Evolutionary conservation across 2,113 vertebrate genomes (phyloP).

Genomic region (Cheilinus undulatus): DNA sequence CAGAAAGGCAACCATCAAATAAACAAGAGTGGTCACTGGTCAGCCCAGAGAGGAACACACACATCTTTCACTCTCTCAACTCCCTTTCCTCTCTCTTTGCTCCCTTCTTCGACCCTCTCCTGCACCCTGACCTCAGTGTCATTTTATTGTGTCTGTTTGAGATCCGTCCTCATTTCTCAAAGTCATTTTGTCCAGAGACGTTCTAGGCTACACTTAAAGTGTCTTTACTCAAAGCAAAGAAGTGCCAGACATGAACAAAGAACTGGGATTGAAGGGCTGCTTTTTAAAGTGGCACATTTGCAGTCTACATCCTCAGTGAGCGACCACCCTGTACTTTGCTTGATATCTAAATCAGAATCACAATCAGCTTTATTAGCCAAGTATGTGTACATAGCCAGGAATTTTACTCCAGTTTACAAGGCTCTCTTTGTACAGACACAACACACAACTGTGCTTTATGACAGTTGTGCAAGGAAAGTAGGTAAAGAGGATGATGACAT

Average conservation of each 20-base stretch:
- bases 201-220: not conserved
- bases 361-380: too few relatives aligned
- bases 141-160: not conserved
- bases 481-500: too few relatives aligned
- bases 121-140: not conserved
- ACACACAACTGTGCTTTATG: too few relatives aligned
- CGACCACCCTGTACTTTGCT: conserved; percentile 30
- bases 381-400: too few relatives aligned
- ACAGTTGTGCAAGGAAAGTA: too few relatives aligned
- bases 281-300: conserved; percentile 1
- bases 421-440: too few relatives aligned
- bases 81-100: not conserved
- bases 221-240: conserved; percentile 1
- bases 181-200: too few relatives aligned
- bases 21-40: conserved; percentile 51
- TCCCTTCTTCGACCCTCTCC: not conserved
- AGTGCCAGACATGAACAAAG: not conserved
- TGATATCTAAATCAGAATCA: not conserved
- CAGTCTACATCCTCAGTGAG: not conserved
- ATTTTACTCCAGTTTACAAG: too few relatives aligned
- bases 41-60: conserved; percentile 20
- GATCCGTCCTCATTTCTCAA: not conserved
- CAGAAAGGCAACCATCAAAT: conserved; percentile 45
- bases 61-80: not conserved
- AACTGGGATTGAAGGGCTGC: conserved; percentile 16